Evolutionary conservation across 2,113 vertebrate species (phyloP).

Genomic region (Haplochromis burtoni): DNA sequence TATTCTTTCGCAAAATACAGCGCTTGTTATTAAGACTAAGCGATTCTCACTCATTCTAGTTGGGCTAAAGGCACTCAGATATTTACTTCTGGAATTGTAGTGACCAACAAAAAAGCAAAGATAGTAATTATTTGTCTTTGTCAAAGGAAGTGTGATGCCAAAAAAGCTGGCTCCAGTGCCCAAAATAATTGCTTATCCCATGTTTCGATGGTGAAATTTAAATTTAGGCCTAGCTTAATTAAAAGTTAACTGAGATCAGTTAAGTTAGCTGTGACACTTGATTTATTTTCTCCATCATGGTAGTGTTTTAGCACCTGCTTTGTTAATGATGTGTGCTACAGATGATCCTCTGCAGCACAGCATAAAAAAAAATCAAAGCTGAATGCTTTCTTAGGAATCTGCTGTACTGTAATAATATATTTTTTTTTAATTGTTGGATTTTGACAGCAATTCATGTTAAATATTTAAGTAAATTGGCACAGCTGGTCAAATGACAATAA

Average conservation of each 20-base stretch:
- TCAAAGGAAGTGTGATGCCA: background rate
- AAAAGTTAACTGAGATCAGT: background rate
- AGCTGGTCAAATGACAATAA: background rate
- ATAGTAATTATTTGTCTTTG: fast-evolving
- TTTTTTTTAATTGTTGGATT: background rate
- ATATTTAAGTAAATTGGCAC: background rate
- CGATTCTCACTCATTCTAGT: background rate
- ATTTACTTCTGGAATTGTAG: background rate
- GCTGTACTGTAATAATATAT: fast-evolving
- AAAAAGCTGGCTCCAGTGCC: background rate
- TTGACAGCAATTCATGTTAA: background rate
- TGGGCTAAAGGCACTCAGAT: background rate
- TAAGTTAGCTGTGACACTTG: background rate
- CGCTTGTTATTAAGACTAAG: background rate
- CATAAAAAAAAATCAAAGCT: background rate
- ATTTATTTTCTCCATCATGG: fast-evolving
- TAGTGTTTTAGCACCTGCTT: background rate
- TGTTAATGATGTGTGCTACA: background rate
- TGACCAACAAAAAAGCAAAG: background rate
- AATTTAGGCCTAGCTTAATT: background rate
- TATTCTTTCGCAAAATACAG: background rate
- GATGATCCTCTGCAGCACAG: background rate
- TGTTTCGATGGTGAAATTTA: background rate
- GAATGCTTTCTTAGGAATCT: background rate
- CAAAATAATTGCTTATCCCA: background rate